phyloP scores from a whole-genome alignment of 2,888 invertebrate species.

The Augiades crinisus region DNA sequence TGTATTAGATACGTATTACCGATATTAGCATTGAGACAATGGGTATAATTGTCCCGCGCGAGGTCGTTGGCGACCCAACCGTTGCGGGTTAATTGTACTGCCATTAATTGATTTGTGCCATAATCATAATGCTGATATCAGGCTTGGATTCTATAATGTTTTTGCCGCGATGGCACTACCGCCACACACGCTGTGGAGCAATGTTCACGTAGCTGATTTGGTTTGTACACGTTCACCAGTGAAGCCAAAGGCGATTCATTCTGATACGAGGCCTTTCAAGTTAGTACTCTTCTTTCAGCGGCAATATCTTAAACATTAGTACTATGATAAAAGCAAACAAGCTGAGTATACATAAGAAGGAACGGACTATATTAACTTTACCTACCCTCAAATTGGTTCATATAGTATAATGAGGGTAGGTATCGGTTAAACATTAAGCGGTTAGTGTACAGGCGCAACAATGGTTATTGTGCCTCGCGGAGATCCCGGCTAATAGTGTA shows the following conservation, averaged over 20 bases:
- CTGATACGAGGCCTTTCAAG: no score
- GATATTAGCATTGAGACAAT: slow-evolving; percentile 52
- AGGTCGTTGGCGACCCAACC: slow-evolving; percentile 32
- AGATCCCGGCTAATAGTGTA: slow-evolving; percentile 14
- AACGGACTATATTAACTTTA: no score
- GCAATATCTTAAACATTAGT: not conserved
- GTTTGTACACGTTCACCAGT: no score
- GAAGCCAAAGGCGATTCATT: no score
- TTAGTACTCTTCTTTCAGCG: no score
- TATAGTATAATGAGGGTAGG: slow-evolving; percentile 17
- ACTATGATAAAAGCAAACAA: no score
- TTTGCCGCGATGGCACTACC: no score
- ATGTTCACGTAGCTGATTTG: no score
- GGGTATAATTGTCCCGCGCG: slow-evolving; percentile 48
- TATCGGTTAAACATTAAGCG: slow-evolving; percentile 21
- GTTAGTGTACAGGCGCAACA: slow-evolving; percentile 8
- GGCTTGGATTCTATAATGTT: no score
- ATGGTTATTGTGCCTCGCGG: slow-evolving; percentile 14
- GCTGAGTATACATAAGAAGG: no score
- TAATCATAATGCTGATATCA: not conserved
- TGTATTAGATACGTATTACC: slow-evolving; percentile 29
- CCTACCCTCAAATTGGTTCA: not conserved
- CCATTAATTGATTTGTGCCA: slow-evolving; percentile 28
- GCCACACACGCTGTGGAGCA: no score
- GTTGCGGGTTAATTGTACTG: slow-evolving; percentile 33